Base-by-base conservation (phyloP, 2,113 vertebrate species). In the Murina feae region DNA sequence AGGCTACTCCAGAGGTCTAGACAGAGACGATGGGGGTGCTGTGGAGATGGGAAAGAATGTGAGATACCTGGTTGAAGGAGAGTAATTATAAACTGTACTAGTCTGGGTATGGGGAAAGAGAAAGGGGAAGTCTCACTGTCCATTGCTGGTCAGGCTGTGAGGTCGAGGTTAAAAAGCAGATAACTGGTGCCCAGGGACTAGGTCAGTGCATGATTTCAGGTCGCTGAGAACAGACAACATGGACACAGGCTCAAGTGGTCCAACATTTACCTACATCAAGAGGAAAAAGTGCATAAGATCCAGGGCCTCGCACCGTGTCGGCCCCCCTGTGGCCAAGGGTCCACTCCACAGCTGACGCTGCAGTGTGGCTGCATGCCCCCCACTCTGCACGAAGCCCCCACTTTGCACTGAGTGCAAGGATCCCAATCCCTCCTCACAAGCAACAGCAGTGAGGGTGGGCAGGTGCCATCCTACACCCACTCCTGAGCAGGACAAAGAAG, bases 311-410 rank as follows among this genome's bases (percentile, higher is more conserved):
- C 30, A 20, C 28, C 1, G 6, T 18, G 2, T 25, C n/a, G 0
- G 21, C 25, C 20, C 44, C 44, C 71, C 60, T n/a, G 2, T 0
- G 16, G 35, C 18, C 17, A 30, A 9, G 66, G 35, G 42, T 30
- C n/a, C 2, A 14, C 28, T 10, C 80, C 32, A 5, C 2, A 63
- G 66, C 44, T 2, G 21, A 58, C 0, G 1, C 10, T 4, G 1
- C 9, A 14, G 14, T 6, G 17, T 11, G 49, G 20, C 23, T 8
- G 4, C 32, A 65, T 1, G n/a, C 23, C 55, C 23, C 55, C 21
- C 55, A 58, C 55, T 58, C 25, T 58, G 21, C 55, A 58, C 55
- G 9, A 55, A 55, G 53, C n/a, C 37, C 49, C 75, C 65, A 32
- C 69, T 18, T 11, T 0, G 0, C 9, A 53, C 30, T 44, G 14